A percentile compares a stretch with the other conserved stretches of the same genome.
phyloP scores from a whole-genome alignment of 2,113 vertebrate genomes.

The Calyptommatus sinebrachiatus region DNA sequence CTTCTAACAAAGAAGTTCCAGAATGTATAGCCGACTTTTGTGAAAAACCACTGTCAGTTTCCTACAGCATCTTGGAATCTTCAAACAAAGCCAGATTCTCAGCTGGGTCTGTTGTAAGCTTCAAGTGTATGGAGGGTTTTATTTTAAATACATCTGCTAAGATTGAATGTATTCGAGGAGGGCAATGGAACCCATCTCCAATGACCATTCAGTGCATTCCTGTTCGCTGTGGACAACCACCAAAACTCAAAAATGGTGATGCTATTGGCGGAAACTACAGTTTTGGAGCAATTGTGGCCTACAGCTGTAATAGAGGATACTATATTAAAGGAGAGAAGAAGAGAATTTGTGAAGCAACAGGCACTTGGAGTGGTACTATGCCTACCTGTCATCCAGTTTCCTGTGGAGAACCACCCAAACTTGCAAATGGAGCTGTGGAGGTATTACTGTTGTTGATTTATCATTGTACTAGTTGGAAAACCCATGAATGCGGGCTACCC shows the following conservation, averaged over 20 bases:
- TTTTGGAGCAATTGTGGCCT: conserved; percentile 92
- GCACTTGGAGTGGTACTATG: conserved; percentile 86
- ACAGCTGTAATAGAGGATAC: conserved; percentile 91
- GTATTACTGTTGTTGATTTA: conserved; percentile 62
- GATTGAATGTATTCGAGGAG: conserved; percentile 87
- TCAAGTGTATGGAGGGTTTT: conserved; percentile 95
- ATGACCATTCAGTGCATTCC: conserved; percentile 86
- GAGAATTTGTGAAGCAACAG: conserved; percentile 88
- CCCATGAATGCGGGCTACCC: background rate
- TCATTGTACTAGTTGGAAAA: background rate
- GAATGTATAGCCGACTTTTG: conserved; percentile 94
- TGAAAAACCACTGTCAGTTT: conserved; percentile 79
- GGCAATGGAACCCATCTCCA: conserved; percentile 88
- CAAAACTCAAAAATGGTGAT: conserved; percentile 82
- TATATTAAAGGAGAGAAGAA: conserved; percentile 94
- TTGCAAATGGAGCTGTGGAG: conserved; percentile 87
- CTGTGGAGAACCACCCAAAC: conserved; percentile 78
- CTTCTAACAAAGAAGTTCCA: conserved; percentile 77
- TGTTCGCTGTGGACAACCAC: conserved; percentile 87
- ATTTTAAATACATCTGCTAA: conserved; percentile 87
- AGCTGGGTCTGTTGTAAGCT: conserved; percentile 85
- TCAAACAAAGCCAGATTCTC: conserved; percentile 85
- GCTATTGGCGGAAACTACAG: conserved; percentile 90
- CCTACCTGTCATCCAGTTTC: conserved; percentile 89
- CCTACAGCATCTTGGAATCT: conserved; percentile 90